A percentile compares a stretch with the other conserved stretches of the same genome.
Conservation (phyloP, 2,888 invertebrate species). For the Agelastica alni region DNA sequence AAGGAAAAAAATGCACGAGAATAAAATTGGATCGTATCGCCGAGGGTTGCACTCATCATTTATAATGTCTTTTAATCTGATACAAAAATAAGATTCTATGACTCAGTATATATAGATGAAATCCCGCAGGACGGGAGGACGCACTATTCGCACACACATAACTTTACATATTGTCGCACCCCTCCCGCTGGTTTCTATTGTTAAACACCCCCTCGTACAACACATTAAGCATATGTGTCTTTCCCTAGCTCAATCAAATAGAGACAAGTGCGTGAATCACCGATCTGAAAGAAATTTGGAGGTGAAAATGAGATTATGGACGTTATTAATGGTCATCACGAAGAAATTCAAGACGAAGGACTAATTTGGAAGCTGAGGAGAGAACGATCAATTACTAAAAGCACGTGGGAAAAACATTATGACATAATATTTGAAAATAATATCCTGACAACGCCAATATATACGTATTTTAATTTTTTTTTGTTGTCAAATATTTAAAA, state of each 20-base stretch:
- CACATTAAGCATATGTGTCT: conserved; percentile 52
- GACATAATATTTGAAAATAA: too few species aligned
- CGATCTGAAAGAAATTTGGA: conserved; percentile 16
- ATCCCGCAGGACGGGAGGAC: conserved; percentile 25
- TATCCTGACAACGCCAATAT: too few species aligned
- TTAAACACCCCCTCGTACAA: conserved; percentile 39
- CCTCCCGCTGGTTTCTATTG: conserved; percentile 29
- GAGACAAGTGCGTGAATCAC: conserved; percentile 35
- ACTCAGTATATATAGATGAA: conserved; percentile 27
- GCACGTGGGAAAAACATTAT: too few species aligned
- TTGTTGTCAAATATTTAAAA: too few species aligned
- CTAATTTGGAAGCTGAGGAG: too few species aligned
- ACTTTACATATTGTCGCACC: conserved; percentile 39
- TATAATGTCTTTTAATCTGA: conserved; percentile 25
- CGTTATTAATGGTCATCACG: conserved; percentile 11
- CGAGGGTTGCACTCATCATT: conserved; percentile 24
- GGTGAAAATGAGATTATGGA: conserved; percentile 36
- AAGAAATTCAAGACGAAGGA: too few species aligned
- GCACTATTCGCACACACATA: conserved; percentile 45
- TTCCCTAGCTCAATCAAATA: conserved; percentile 40
- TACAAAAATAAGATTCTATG: conserved; percentile 27
- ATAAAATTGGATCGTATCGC: conserved; percentile 20
- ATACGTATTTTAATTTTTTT: too few species aligned
- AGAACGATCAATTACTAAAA: background rate
- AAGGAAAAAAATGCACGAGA: conserved; percentile 15